Percentiles rank a stretch among this genome's conserved stretches.
Conservation (phyloP, 2,113 vertebrate species). For the Syrmaticus mikado region DNA sequence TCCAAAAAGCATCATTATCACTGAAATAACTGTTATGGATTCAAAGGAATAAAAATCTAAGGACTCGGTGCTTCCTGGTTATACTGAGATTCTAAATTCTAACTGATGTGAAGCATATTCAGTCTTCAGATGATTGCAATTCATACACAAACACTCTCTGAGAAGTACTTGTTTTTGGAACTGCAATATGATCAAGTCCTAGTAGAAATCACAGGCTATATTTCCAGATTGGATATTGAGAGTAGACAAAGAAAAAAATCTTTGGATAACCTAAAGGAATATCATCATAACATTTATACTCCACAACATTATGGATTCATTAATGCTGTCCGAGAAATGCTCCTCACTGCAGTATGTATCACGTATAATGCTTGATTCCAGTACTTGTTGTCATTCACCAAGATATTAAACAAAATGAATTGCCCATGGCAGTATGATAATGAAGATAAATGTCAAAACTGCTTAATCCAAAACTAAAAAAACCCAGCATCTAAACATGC, state of each 20-base stretch:
- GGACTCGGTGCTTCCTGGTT: background rate
- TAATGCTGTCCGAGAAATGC: background rate
- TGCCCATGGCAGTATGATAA: background rate
- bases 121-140: background rate
- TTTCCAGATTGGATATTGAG: background rate
- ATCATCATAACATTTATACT: background rate
- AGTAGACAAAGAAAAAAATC: background rate
- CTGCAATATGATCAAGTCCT: background rate
- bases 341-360: background rate
- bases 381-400: slow-evolving; percentile 10
- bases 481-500: background rate
- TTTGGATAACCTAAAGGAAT: background rate
- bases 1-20: background rate
- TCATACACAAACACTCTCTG: background rate
- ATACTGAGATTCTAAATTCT: background rate
- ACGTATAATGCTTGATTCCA: background rate
- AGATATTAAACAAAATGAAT: slow-evolving; percentile 21
- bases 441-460: slow-evolving; percentile 22
- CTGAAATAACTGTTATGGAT: background rate
- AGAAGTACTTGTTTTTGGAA: background rate
- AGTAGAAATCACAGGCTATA: background rate
- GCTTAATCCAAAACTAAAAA: background rate
- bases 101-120: background rate
- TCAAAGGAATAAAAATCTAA: background rate
- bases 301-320: background rate